These are phyloP conservation scores for Eristalis intricaria DNA, from an alignment of 2,888 invertebrate genomes.

Conservation along the genomic window DNA sequence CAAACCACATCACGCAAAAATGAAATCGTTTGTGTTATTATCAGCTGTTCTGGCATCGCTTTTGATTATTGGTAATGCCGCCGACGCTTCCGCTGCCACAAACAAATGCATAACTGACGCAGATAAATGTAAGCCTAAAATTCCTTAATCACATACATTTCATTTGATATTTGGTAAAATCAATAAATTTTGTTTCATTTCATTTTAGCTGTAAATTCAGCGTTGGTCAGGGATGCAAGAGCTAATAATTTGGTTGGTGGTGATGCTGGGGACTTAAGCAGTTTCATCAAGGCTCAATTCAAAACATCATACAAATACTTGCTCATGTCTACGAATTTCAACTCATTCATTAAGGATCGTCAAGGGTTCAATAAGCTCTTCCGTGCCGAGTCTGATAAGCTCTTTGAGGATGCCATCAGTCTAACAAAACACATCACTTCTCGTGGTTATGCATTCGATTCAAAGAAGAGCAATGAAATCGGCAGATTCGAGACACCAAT, in stretches of 20 bases:
- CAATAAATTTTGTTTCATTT: too few species aligned
- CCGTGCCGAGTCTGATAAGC: constrained; percentile 87
- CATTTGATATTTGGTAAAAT: too few species aligned
- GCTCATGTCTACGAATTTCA: constrained; percentile 88
- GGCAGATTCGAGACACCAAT: constrained; percentile 60
- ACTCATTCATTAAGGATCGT: constrained; percentile 89
- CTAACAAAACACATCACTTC: constrained; percentile 89
- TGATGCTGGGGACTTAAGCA: constrained; percentile 43
- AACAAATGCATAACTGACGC: too few species aligned
- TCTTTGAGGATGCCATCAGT: constrained; percentile 88
- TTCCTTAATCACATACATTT: too few species aligned
- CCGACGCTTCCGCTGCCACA: too few species aligned
- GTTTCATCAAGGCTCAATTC: constrained; percentile 84
- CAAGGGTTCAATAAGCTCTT: constrained; percentile 89
- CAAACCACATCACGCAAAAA: constrained; percentile 18
- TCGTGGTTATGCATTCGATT: constrained; percentile 86
- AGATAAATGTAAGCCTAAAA: too few species aligned
- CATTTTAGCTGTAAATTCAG: too few species aligned
- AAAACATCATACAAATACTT: constrained; percentile 89
- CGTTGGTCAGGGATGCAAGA: too few species aligned
- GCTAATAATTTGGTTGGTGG: too few species aligned
- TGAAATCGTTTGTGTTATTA: constrained; percentile 39
- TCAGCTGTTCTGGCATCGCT: constrained; percentile 21
- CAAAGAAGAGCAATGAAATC: constrained; percentile 79
- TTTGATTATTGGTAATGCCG: neutral